Base-by-base conservation (phyloP, 92 coral and sea anemone genomes). In the Epizoanthus stellaris region DNA sequence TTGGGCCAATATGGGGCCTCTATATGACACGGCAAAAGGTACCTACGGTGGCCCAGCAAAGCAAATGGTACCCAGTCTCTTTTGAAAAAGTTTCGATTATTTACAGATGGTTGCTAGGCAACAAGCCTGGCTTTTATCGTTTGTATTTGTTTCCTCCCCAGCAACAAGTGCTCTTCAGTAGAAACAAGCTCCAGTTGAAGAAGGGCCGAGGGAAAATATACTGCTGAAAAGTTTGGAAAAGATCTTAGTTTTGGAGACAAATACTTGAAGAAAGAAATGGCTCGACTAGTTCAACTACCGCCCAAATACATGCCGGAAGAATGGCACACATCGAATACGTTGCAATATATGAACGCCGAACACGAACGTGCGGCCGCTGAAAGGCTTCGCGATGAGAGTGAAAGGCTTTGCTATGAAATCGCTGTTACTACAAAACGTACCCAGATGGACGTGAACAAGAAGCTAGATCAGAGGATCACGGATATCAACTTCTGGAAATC, bases 251-350 rank as follows among this genome's bases (percentile, higher is more conserved):
- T 34, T 40, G 20, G 69, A 64, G 25, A 57, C 16, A 7, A n/a
- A 88, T 67, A 62, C 6, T 39, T 12, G 16, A 42, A 79, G 72
- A 53, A 21, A 63, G 56, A 82, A 72, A 95, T 96, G 98, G 98
- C 98, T 25, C 90, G 98, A 67, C 93, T 96, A 61, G 96, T 96
- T 87, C 95, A 96, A 82, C 89, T 92, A 40, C 98, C 98, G 8
- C 98, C 98, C 8, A 96, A 96, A 75, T 96, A 94, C 87, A 80
- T 94, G 15, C 98, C 98, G 38, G 98, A 94, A 80, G 98, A 96
- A 88, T 96, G 98, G 98, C 96, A 90, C 59, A 89, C 97, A 4
- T 96, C 98, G 9, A 96, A 96, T 73, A 93, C 88, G 53, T 75
- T 96, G 52, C 95, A 96, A 58, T 96, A 96, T 87, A 74, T 90